Evolutionary conservation across 2,888 invertebrate genomes (phyloP).

Genomic region (Lithodes maja): DNA sequence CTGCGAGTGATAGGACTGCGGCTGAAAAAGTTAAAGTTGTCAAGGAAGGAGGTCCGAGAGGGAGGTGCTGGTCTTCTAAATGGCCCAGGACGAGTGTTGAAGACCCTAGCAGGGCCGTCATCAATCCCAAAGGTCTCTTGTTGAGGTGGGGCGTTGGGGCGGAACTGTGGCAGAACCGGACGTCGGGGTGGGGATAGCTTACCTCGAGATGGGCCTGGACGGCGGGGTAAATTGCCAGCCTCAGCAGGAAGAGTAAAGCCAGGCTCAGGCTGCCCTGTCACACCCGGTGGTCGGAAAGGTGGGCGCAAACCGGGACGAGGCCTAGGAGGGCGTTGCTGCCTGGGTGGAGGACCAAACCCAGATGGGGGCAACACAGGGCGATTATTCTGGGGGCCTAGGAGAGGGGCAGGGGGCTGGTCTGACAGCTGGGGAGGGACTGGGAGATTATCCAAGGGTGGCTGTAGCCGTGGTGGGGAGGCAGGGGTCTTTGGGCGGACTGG

Average conservation of each 20-base stretch:
- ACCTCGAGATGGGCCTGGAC: slow-evolving; percentile 1
- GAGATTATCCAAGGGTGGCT: not conserved
- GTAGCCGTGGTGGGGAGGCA: not conserved
- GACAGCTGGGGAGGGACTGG: not conserved
- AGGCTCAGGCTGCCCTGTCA: slow-evolving; percentile 12
- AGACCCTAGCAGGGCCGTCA: slow-evolving; percentile 12
- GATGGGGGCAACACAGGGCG: not conserved
- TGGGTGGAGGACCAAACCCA: slow-evolving; percentile 22
- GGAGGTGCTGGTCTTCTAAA: slow-evolving; percentile 25
- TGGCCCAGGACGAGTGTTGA: slow-evolving; percentile 23
- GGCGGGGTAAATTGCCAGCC: slow-evolving; percentile 44
- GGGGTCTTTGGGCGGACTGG: not conserved
- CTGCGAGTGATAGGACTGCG: slow-evolving; percentile 41
- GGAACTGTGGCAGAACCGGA: slow-evolving; percentile 39
- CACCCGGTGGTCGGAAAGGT: slow-evolving; percentile 8
- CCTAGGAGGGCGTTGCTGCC: slow-evolving; percentile 6
- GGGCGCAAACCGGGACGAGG: not conserved
- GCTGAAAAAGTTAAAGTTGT: slow-evolving; percentile 43
- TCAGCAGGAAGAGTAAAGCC: slow-evolving; percentile 46
- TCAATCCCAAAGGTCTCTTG: slow-evolving; percentile 37
- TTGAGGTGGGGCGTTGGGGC: slow-evolving; percentile 42
- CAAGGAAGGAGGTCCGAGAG: slow-evolving; percentile 28
- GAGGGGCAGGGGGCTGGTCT: not conserved
- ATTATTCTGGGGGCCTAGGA: not conserved
- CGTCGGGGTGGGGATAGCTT: slow-evolving; percentile 18